phyloP scores from a whole-genome alignment of 2,888 invertebrate genomes.

The Eristalis arbustorum region DNA sequence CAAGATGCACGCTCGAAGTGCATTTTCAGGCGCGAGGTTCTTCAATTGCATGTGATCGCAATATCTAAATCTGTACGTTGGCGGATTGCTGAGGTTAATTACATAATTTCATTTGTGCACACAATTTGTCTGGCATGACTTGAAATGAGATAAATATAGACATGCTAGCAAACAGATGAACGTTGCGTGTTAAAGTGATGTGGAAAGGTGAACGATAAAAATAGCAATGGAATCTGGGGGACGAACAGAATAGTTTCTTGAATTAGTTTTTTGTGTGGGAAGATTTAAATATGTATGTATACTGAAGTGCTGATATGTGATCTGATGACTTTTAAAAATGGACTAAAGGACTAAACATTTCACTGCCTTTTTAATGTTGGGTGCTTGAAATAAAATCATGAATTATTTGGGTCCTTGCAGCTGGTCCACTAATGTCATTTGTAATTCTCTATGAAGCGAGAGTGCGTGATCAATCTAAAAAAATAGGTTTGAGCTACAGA shows the following conservation, averaged over 20 bases:
- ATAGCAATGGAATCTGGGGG: not conserved
- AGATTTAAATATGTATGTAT: too few relatives aligned
- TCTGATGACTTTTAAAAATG: too few relatives aligned
- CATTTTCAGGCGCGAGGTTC: not conserved
- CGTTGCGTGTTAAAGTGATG: not conserved
- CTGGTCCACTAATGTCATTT: too few relatives aligned
- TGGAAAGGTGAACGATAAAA: not conserved
- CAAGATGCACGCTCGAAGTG: not conserved
- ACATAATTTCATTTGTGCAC: conserved; percentile 19
- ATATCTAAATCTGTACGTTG: not conserved
- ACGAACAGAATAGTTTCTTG: not conserved
- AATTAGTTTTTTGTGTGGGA: not conserved
- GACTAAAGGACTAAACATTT: too few relatives aligned
- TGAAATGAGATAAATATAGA: conserved; percentile 4
- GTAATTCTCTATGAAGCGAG: too few relatives aligned
- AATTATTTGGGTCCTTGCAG: too few relatives aligned
- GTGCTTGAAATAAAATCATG: too few relatives aligned
- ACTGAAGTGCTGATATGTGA: too few relatives aligned
- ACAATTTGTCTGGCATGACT: conserved; percentile 6
- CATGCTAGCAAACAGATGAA: not conserved
- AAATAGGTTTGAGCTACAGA: too few relatives aligned
- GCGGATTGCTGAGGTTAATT: not conserved
- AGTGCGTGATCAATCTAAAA: too few relatives aligned
- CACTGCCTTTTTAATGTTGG: too few relatives aligned
- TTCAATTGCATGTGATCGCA: conserved; percentile 9